Conservation (phyloP, 1,140 invertebrate species). For the Calliopsis andreniformis region DNA sequence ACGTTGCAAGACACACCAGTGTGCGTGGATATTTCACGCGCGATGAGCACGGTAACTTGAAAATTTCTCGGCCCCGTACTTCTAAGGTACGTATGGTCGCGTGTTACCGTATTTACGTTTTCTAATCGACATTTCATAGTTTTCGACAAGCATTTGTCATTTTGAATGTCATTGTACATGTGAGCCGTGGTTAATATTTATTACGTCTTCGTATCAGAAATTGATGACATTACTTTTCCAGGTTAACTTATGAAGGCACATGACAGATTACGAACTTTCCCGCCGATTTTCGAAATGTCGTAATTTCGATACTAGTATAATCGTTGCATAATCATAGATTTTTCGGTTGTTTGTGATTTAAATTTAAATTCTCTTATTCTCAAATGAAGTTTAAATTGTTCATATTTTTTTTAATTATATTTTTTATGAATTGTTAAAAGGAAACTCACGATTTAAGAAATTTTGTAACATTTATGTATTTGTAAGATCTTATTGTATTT, state of each 20-base stretch:
- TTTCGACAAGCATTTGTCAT: not conserved
- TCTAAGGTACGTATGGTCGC: constrained; percentile 2
- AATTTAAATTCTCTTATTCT: not conserved
- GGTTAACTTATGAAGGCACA: constrained; percentile 42
- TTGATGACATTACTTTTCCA: not conserved
- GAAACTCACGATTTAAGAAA: too few relatives aligned
- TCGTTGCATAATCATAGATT: not conserved
- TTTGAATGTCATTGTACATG: not conserved
- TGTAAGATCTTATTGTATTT: too few relatives aligned
- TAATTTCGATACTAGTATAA: not conserved
- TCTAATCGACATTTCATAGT: not conserved
- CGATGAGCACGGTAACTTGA: constrained; percentile 40
- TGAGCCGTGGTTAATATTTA: not conserved
- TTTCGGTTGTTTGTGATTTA: not conserved
- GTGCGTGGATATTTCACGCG: not conserved
- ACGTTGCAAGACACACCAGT: not conserved
- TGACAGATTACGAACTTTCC: constrained; percentile 42
- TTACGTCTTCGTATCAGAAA: not conserved
- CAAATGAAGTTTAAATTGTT: not conserved
- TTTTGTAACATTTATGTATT: too few relatives aligned
- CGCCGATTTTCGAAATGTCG: constrained; percentile 46
- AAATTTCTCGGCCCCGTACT: not conserved
- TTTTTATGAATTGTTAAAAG: too few relatives aligned
- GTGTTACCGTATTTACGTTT: not conserved
- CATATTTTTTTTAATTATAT: too few relatives aligned